A percentile compares a stretch with the other conserved stretches of the same genome.
These are phyloP conservation scores for Drosophila koepferae DNA, from an alignment of 2,888 invertebrate genomes.

Conservation along the genomic window DNA sequence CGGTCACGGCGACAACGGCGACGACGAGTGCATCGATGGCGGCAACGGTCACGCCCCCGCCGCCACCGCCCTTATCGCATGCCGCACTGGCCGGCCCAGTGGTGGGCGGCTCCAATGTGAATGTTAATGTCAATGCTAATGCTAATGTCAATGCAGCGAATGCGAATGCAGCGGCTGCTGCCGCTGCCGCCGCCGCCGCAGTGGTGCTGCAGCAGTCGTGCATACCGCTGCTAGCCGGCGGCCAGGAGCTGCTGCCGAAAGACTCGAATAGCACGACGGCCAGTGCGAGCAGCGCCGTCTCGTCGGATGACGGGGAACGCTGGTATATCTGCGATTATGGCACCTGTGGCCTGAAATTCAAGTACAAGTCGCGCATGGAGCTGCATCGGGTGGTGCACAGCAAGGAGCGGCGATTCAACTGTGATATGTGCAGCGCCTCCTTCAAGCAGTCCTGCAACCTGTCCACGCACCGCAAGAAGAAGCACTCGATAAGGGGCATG, in stretches of 20 bases:
- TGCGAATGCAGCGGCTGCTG: slow-evolving; percentile 2
- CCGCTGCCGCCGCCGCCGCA: slow-evolving; percentile 44
- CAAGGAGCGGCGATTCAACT: slow-evolving; percentile 82
- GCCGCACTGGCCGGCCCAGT: slow-evolving; percentile 3
- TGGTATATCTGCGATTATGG: slow-evolving; percentile 82
- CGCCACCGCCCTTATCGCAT: slow-evolving; percentile 20
- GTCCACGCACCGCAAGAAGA: slow-evolving; percentile 82
- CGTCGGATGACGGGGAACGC: slow-evolving; percentile 82
- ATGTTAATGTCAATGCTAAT: neutral
- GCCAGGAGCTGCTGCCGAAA: slow-evolving; percentile 69
- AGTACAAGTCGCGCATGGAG: slow-evolving; percentile 82
- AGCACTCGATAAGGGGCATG: slow-evolving; percentile 79
- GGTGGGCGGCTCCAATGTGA: neutral
- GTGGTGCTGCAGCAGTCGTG: slow-evolving; percentile 14
- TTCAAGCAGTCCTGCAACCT: slow-evolving; percentile 82
- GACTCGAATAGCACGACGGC: slow-evolving; percentile 82
- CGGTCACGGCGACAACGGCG: slow-evolving; percentile 37
- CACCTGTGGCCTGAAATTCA: slow-evolving; percentile 80
- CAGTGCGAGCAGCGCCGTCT: slow-evolving; percentile 82
- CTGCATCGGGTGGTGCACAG: slow-evolving; percentile 82
- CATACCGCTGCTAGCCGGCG: slow-evolving; percentile 50
- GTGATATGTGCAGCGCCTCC: slow-evolving; percentile 81
- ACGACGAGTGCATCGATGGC: neutral
- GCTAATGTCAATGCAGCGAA: slow-evolving; percentile 1
- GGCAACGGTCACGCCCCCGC: neutral